Percentiles rank a stretch among this genome's conserved stretches.
These are phyloP conservation scores for Yponomeuta malinellus DNA, from an alignment of 2,888 invertebrate genomes.

Conservation along the genomic window DNA sequence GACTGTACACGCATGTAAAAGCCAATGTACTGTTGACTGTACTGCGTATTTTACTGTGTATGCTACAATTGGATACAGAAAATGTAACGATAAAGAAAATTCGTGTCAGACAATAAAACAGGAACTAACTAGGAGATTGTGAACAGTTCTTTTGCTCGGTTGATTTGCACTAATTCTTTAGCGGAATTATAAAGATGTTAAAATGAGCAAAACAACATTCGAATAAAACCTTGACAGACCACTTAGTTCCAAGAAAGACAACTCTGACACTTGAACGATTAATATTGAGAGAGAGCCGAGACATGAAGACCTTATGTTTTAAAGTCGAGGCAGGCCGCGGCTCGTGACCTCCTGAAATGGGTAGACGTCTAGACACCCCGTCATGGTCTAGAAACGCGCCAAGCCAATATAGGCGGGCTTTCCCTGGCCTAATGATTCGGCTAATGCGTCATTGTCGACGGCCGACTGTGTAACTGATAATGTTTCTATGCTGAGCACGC, in stretches of 20 bases:
- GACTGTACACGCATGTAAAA: too few species aligned
- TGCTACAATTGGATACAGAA: too few species aligned
- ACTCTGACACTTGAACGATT: neutral
- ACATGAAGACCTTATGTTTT: neutral
- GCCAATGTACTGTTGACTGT: too few species aligned
- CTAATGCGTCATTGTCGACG: slow-evolving; percentile 10
- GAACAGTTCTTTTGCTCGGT: too few species aligned
- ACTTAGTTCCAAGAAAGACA: neutral
- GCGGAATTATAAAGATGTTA: too few species aligned
- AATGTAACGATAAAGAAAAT: too few species aligned
- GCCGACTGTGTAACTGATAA: slow-evolving; percentile 10
- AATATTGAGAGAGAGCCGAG: neutral
- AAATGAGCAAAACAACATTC: too few species aligned
- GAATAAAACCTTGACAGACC: neutral
- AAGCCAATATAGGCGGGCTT: slow-evolving; percentile 54
- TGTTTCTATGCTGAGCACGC: slow-evolving; percentile 12
- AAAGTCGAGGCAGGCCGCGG: slow-evolving; percentile 20
- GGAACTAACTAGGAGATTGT: too few species aligned
- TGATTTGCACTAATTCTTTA: too few species aligned
- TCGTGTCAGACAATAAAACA: too few species aligned
- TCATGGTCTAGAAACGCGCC: slow-evolving; percentile 63
- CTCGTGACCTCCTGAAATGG: slow-evolving; percentile 63
- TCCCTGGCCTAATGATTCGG: slow-evolving; percentile 27
- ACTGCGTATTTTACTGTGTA: too few species aligned
- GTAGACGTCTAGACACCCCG: slow-evolving; percentile 64